Conservation (phyloP, 2,888 invertebrate genomes). For the Acanthopleura granulata region DNA sequence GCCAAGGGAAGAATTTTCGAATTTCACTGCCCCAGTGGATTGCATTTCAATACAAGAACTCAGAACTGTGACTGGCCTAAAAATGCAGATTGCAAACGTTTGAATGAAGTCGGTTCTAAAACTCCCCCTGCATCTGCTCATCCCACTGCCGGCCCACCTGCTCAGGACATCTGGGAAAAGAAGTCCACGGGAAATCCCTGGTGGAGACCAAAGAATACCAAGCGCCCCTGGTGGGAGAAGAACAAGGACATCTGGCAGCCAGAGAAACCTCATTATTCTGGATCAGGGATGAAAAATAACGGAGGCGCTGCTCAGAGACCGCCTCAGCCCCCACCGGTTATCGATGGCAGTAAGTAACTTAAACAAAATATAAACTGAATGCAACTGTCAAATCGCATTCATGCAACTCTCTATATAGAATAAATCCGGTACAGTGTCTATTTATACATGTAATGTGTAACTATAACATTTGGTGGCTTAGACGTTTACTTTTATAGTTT, state of each 20-base stretch:
- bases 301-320: background rate
- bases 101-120: slow-evolving; percentile 7
- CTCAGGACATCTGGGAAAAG: slow-evolving; percentile 8
- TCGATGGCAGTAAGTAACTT: slow-evolving; percentile 1
- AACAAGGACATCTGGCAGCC: slow-evolving; percentile 18
- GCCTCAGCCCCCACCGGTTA: background rate
- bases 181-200: slow-evolving; percentile 6
- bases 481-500: too few species aligned
- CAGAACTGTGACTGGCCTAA: slow-evolving; percentile 49
- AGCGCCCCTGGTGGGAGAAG: slow-evolving; percentile 14
- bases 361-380: background rate
- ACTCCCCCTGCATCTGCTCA: background rate
- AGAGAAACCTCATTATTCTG: background rate
- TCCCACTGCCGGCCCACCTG: slow-evolving; percentile 11
- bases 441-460: too few species aligned
- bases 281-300: background rate
- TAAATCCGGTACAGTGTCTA: too few species aligned
- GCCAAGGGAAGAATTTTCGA: slow-evolving; percentile 35
- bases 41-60: slow-evolving; percentile 44
- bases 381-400: too few species aligned
- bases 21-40: slow-evolving; percentile 36
- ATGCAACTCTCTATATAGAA: too few species aligned
- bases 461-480: too few species aligned
- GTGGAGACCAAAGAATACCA: slow-evolving; percentile 15
- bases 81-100: slow-evolving; percentile 34